Evolutionary conservation across 37 sponge, comb jelly and placozoan genomes (phyloP).

Genomic region (Aplysina aerophoba): DNA sequence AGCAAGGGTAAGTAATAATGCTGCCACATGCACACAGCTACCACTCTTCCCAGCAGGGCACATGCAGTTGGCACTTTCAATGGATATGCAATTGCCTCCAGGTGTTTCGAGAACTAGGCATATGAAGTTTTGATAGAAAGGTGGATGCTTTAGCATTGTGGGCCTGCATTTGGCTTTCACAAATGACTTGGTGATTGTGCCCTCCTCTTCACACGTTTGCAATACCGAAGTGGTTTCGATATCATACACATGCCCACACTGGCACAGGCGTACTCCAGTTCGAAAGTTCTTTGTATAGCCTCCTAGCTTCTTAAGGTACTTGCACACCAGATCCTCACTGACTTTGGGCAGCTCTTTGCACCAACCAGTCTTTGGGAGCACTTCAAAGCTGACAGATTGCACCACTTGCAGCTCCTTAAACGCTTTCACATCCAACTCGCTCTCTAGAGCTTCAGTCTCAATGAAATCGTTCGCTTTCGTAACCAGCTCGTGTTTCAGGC

Average conservation of each 20-base stretch:
- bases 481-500: slow-evolving; percentile 26
- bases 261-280: slow-evolving; percentile 32
- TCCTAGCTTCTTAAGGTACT: slow-evolving; percentile 13
- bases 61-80: neutral
- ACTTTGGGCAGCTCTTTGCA: slow-evolving; percentile 15
- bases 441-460: slow-evolving; percentile 27
- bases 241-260: slow-evolving; percentile 39
- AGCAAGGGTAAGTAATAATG: slow-evolving; percentile 36
- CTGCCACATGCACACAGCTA: slow-evolving; percentile 44
- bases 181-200: neutral
- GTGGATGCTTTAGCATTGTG: slow-evolving; percentile 39
- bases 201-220: no score
- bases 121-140: no score
- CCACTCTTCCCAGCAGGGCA: slow-evolving; percentile 6
- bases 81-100: no score
- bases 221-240: slow-evolving; percentile 10
- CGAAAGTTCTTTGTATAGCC: slow-evolving; percentile 44
- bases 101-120: no score
- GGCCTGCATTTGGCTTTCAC: slow-evolving; percentile 43
- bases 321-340: neutral
- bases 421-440: slow-evolving; percentile 15
- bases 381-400: slow-evolving; percentile 9
- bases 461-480: slow-evolving; percentile 16
- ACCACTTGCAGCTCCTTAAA: slow-evolving; percentile 16
- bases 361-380: slow-evolving; percentile 20